Percentiles rank a stretch among this genome's conserved stretches.
Conservation (phyloP, 2,888 invertebrate species). For the Troides aeacus region DNA sequence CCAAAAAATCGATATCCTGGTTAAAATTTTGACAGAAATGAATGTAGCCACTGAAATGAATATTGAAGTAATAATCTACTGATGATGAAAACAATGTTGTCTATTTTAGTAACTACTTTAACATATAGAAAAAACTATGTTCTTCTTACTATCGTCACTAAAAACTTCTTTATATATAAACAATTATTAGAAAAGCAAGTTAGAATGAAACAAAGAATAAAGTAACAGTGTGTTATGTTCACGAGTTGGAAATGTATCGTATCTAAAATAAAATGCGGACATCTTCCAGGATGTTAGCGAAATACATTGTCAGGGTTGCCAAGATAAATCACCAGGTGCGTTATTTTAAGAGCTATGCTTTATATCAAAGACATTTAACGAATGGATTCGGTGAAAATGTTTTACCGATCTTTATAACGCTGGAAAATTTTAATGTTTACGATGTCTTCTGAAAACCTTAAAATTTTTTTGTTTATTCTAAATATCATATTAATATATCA, state of each 20-base stretch:
- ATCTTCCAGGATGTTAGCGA: slow-evolving; percentile 16
- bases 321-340: slow-evolving; percentile 27
- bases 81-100: too few species aligned
- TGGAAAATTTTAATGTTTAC: not conserved
- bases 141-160: not conserved
- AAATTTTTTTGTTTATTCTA: not conserved
- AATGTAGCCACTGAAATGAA: too few species aligned
- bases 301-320: slow-evolving; percentile 24
- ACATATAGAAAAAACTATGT: not conserved
- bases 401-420: not conserved
- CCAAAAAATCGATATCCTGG: too few species aligned
- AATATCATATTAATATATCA: not conserved
- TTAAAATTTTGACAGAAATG: too few species aligned
- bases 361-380: slow-evolving; percentile 15
- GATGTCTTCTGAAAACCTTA: too few species aligned
- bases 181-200: not conserved
- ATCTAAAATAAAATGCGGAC: slow-evolving; percentile 19
- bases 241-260: slow-evolving; percentile 8
- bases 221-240: not conserved
- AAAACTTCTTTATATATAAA: not conserved
- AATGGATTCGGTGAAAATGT: slow-evolving; percentile 10
- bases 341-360: slow-evolving; percentile 10
- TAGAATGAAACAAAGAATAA: not conserved
- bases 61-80: too few species aligned
- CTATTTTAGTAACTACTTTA: not conserved